Evolutionary conservation across 1,140 invertebrate species (phyloP).

Genomic region (Pemphigus obesinymphae): DNA sequence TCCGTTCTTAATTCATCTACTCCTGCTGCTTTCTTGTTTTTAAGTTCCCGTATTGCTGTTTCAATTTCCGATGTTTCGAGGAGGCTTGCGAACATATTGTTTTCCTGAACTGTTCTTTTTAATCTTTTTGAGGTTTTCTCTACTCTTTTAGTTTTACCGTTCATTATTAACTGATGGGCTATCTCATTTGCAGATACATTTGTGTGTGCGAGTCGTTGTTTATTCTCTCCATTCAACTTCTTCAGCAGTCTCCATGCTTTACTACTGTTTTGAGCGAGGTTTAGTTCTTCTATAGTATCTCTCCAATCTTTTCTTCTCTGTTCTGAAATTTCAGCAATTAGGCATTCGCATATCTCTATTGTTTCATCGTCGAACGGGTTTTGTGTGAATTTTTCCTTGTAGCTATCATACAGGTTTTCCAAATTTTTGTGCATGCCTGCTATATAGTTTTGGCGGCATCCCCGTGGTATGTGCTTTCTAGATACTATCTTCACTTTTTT

Average conservation of each 20-base stretch:
- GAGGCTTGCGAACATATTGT: not conserved
- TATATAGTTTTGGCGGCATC: slow-evolving; percentile 27
- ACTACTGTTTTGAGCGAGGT: too few relatives aligned
- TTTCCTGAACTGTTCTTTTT: not conserved
- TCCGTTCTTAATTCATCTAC: too few relatives aligned
- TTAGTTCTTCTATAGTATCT: too few relatives aligned
- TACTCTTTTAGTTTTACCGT: slow-evolving; percentile 5
- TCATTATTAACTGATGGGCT: slow-evolving; percentile 6
- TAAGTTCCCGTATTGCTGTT: too few relatives aligned
- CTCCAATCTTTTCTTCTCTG: not conserved
- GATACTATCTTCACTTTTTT: slow-evolving; percentile 24
- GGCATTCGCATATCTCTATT: slow-evolving; percentile 5
- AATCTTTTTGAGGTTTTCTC: slow-evolving; percentile 5
- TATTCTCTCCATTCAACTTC: too few relatives aligned
- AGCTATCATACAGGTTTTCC: not conserved
- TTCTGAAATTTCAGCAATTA: not conserved
- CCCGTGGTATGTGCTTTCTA: too few relatives aligned
- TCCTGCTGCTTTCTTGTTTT: not conserved
- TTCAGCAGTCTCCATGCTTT: too few relatives aligned
- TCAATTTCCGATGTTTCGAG: too few relatives aligned
- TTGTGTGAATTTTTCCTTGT: too few relatives aligned
- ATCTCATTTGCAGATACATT: too few relatives aligned
- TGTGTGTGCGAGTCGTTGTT: too few relatives aligned
- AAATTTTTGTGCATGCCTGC: not conserved
- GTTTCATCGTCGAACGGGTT: slow-evolving; percentile 34